phyloP scores from a whole-genome alignment of 2,113 vertebrate genomes.

The Semnopithecus entellus region DNA sequence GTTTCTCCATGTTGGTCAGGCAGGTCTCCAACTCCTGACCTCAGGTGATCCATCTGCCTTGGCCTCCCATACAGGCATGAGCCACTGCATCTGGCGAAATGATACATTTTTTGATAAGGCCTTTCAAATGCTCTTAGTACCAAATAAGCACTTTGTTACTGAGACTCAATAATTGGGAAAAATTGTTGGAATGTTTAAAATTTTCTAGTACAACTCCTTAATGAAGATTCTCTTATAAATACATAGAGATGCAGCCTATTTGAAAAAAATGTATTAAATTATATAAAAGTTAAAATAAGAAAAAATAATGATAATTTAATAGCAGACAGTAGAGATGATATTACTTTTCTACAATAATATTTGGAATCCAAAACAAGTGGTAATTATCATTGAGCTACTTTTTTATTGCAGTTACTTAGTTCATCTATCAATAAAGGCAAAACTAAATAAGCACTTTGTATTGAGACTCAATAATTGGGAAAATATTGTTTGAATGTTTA shows the following conservation, averaged over 20 bases:
- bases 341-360: neutral
- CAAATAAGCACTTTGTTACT: neutral
- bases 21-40: no score
- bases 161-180: neutral
- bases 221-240: neutral
- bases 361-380: neutral
- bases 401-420: neutral
- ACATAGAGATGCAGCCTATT: neutral
- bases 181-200: neutral
- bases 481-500: neutral
- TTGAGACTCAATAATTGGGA: neutral
- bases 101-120: neutral
- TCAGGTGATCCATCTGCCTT: no score
- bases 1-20: no score
- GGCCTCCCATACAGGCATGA: no score
- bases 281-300: neutral
- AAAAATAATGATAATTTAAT: neutral
- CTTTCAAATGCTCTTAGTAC: neutral
- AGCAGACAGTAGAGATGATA: neutral
- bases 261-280: neutral
- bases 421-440: neutral
- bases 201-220: neutral
- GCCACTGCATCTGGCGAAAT: no score
- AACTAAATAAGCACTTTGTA: neutral
- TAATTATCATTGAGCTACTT: neutral